Evolutionary conservation across 2,888 invertebrate species (phyloP), one percentile per base, ranked within the genome.

Genomic region (Schizaphis graminum): DNA sequence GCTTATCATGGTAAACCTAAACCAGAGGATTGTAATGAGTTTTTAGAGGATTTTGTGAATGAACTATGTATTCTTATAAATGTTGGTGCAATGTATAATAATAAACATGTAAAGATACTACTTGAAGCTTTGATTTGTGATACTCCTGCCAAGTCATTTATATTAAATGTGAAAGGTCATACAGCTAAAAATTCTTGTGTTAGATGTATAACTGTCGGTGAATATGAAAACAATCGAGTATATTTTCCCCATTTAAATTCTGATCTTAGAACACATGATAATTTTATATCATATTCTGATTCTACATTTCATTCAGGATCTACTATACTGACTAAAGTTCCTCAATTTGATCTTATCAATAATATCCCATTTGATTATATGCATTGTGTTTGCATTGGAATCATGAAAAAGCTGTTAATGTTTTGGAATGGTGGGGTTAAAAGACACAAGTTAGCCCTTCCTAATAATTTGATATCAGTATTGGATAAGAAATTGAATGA

Each of bases 301-400:
- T 95, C 95, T 57, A 95, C 95, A 44, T 95, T 95, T 84, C 95
- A 95, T 89, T 47, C 94, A 35, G 94, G 94, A n/a, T 7, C 35
- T 53, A 88, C 88, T 88, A 53, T 88, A 41, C 21, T 41, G 61
- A 92, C 28, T 7, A 94, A 95, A 84, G 89, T 94, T 44, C 87
- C 95, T 41, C 21, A 53, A 91, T 95, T 96, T 94, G 95, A 95
- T 16, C 86, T 95, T n/a, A 95, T 95, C 41, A 95, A 91, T 84
- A 95, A 91, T 95, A 92, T 95, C 35, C 93, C 95, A 21, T 89
- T 95, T 53, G 95, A 95, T 84, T 95, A 95, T 77, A 95, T 95
- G 95, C 96, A 96, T 92, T 92, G 95, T 21, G 94, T 95, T 11
- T 95, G 95, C 86, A 94, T 95, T 53, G 95, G 95, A 16, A 95